Evolutionary conservation across 2,888 invertebrate genomes (phyloP), one percentile per base, ranked within the genome.

Genomic region (Callinectes sapidus): DNA sequence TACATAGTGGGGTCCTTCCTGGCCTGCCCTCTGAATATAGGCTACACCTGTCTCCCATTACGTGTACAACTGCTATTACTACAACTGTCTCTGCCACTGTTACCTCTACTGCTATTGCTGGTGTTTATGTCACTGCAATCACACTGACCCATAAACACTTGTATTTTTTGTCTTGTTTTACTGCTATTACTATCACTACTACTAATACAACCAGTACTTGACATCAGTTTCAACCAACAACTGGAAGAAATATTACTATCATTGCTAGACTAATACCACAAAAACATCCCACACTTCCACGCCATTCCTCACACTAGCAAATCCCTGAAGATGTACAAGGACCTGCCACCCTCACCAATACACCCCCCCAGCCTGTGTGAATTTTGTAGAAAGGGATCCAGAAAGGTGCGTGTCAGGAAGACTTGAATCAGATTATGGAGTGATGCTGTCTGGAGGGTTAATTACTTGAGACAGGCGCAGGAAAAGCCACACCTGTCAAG

Each of bases 381-480:
- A 48, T 71, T 71, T n/a, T n/a, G 23, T 71, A 71, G 71, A n/a
- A 28, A 71, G 23, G 71, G 23, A 10, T 10, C 71, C 71, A 71
- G 71, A 71, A 71, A n/a, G 71, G 28, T 23, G 71, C 28, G 28
- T 71, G n/a, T 23, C 28, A 71, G 71, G 71, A 23, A 71, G 28
- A 71, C 71, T 71, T 71, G 23, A 71, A 71, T 71, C 71, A 71
- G 71, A 71, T 71, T 71, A 71, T 71, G 71, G 71, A 23, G 71
- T 71, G 71, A 71, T 71, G 28, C 71, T n/a, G 28, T 71, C 23
- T 71, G 3, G 6, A 81, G 23, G 81, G 14, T 81, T 81, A 32
- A 81, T 81, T 81, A 81, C 16, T 32, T 14, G 1, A n/a, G 28
- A n/a, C 28, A 61, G 61, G 61, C 10, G 61, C 18, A 28, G 71